Conservation (phyloP, 2,113 vertebrate genomes). For the Lophura nycthemera region DNA sequence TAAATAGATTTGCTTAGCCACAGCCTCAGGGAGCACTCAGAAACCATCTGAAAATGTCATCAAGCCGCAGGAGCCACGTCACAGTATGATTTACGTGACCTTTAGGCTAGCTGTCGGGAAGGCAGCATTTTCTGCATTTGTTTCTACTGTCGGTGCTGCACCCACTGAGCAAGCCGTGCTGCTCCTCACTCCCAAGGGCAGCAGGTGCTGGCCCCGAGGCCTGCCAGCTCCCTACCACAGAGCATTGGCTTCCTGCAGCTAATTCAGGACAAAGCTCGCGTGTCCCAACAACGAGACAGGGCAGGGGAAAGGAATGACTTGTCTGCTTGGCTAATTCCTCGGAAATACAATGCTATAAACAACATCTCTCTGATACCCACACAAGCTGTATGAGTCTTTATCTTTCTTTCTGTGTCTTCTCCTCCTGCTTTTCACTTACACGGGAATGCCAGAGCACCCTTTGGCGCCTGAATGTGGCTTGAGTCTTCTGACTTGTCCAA, state of each 20-base stretch:
- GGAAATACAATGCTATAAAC: neutral
- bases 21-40: neutral
- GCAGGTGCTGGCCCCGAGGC: neutral
- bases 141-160: fast-evolving
- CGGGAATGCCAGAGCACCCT: neutral
- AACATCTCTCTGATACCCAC: neutral
- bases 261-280: fast-evolving
- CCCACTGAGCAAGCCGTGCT: neutral
- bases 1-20: neutral
- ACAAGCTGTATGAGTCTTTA: neutral
- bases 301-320: neutral
- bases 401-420: neutral
- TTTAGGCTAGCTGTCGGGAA: neutral
- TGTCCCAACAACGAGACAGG: neutral
- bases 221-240: neutral
- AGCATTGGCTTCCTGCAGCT: fast-evolving
- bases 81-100: neutral
- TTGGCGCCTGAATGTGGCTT: neutral
- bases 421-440: neutral
- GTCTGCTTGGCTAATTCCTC: neutral
- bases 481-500: neutral
- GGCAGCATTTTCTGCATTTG: neutral
- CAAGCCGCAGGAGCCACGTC: neutral
- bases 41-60: neutral
- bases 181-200: neutral